Evolutionary conservation across 2,888 invertebrate genomes (phyloP).

Genomic region (Creontiades dilutus): DNA sequence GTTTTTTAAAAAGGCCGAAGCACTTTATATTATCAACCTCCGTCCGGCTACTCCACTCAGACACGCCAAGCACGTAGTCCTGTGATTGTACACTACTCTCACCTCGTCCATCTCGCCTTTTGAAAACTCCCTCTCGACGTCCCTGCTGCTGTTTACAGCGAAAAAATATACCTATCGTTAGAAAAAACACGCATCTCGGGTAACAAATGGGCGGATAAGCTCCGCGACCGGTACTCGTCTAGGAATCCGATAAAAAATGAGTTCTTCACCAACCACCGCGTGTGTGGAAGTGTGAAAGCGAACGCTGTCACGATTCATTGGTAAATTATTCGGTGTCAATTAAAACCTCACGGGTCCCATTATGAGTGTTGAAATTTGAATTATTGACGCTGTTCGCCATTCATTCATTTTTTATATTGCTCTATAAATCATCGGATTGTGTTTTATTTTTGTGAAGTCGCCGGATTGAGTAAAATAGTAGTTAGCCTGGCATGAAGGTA

Average conservation of each 20-base stretch:
- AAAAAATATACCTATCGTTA: neutral
- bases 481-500: neutral
- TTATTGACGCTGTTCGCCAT: neutral
- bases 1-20: slow-evolving; percentile 27
- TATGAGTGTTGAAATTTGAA: slow-evolving; percentile 27
- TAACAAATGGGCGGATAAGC: slow-evolving; percentile 25
- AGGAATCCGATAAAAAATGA: slow-evolving; percentile 47
- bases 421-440: neutral
- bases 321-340: slow-evolving; percentile 55
- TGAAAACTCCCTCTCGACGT: neutral
- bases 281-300: neutral
- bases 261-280: neutral
- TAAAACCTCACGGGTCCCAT: slow-evolving; percentile 13
- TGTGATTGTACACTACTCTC: slow-evolving; percentile 28
- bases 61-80: slow-evolving; percentile 34
- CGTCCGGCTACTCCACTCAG: neutral
- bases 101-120: slow-evolving; percentile 20
- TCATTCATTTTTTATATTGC: neutral
- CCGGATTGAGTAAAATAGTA: neutral
- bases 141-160: neutral
- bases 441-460: neutral
- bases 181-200: slow-evolving; percentile 11
- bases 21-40: slow-evolving; percentile 13
- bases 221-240: slow-evolving; percentile 18
- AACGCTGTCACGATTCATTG: slow-evolving; percentile 35